Conservation (phyloP, 1,140 invertebrate genomes). For the Drosophila aff. region DNA sequence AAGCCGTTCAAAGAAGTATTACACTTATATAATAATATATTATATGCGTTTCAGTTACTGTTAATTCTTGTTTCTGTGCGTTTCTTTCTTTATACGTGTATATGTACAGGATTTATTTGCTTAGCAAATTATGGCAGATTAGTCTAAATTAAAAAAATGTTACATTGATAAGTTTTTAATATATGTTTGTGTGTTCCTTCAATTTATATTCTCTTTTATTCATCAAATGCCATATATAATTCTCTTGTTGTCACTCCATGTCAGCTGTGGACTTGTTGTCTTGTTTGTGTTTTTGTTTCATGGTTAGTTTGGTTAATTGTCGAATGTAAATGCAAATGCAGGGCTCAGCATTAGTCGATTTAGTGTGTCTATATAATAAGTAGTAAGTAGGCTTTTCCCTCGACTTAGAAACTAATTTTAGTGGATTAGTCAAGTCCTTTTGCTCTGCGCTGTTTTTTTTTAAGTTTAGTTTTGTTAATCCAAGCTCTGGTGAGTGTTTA, state of each 20-base stretch:
- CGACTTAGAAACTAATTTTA: conserved; percentile 69
- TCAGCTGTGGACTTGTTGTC: conserved; percentile 49
- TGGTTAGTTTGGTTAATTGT: conserved; percentile 53
- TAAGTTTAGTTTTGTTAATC: conserved; percentile 57
- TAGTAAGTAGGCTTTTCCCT: conserved; percentile 42
- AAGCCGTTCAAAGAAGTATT: conserved; percentile 46
- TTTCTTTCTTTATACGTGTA: conserved; percentile 21
- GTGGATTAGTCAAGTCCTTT: conserved; percentile 74
- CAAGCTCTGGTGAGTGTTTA: conserved; percentile 12
- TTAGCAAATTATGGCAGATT: conserved; percentile 84
- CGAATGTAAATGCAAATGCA: conserved; percentile 31
- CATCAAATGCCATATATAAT: conserved; percentile 39
- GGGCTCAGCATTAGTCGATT: conserved; percentile 52
- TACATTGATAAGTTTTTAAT: conserved; percentile 32
- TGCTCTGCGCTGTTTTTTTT: conserved; percentile 6
- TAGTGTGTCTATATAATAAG: conserved; percentile 23
- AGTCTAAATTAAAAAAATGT: conserved; percentile 64
- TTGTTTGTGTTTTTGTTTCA: conserved; percentile 33
- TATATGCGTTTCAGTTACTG: conserved; percentile 61
- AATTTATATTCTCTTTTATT: conserved; percentile 23
- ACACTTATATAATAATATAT: conserved; percentile 76
- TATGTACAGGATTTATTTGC: conserved; percentile 70
- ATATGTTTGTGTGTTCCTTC: conserved; percentile 16
- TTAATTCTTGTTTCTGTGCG: conserved; percentile 23
- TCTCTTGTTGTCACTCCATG: conserved; percentile 42